Evolutionary conservation across 2,888 invertebrate species (phyloP), one percentile per base, ranked within the genome.

Genomic region (Diogma glabrata): DNA sequence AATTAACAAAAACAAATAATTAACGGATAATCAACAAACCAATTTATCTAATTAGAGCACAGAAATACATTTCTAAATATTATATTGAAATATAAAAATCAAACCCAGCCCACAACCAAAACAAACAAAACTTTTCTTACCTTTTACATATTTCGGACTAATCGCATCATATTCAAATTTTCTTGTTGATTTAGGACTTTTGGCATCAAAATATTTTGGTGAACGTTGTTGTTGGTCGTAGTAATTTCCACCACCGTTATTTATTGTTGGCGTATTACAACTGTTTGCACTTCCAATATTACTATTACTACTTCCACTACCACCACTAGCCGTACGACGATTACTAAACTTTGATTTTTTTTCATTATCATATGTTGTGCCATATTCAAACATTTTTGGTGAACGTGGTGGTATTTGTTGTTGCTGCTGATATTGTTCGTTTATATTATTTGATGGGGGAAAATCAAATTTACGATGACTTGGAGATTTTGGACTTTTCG

Each of bases 101-200:
- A n/a, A n/a, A n/a, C n/a, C n/a, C n/a, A n/a, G n/a, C n/a, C n/a
- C n/a, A n/a, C n/a, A n/a, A n/a, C n/a, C n/a, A n/a, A n/a, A n/a
- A n/a, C n/a, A n/a, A n/a, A 40, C 19, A 19, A 40, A 12, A n/a
- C 1, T 22, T 22, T 14, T 7, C 33, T 48, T 55, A 56, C 57
- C 55, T 54, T 54, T 55, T 48, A 57, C 58, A 50, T 54, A 53
- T 55, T 55, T 57, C 0, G 68, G 69, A 55, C 67, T 69, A 16
- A 69, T 66, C 4, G 70, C 67, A 57, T 70, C 75, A 58, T 78
- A 79, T 40, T 77, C 74, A 55, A 79, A 79, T 58, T 77, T 78
- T 26, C 77, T 71, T 0, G 78, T 75, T 33, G 77, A 74, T 57
- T 76, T 75, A 0, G 80, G 79, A 54, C 79, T 79, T 3, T 62